A percentile compares a stretch with the other conserved stretches of the same genome.
Conservation (phyloP, 2,797 vertebrate genomes). For the Xenopus petersii region DNA sequence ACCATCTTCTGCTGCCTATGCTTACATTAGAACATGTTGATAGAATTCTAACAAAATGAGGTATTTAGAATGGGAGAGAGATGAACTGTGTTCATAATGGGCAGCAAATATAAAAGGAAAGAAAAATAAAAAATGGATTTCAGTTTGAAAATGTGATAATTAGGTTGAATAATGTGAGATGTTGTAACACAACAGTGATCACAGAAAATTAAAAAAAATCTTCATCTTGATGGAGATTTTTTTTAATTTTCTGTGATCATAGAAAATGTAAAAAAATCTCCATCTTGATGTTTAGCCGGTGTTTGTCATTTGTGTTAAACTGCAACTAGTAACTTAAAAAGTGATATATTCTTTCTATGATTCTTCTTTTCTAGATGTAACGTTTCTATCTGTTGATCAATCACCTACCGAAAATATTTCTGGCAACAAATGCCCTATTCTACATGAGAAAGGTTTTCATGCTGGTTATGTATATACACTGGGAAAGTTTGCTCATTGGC, state of each 20-base stretch:
- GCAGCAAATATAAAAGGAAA: neutral
- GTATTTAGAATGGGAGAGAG: neutral
- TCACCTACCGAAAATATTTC: no score
- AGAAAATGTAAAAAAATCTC: neutral
- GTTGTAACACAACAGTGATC: neutral
- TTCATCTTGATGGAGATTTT: neutral
- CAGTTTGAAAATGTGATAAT: conserved; percentile 1
- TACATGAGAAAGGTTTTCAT: no score
- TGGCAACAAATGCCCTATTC: no score
- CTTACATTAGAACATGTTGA: conserved; percentile 1
- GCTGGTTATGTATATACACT: no score
- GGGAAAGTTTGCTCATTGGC: no score
- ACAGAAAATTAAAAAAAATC: neutral
- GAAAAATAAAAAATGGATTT: neutral
- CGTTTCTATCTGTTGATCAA: no score
- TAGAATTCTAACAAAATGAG: neutral
- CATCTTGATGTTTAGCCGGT: neutral
- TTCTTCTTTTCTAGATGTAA: no score
- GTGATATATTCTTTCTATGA: no score
- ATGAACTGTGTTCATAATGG: neutral
- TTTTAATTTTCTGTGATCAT: no score
- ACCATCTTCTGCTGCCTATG: no score
- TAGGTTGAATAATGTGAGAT: neutral
- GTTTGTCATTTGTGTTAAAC: neutral
- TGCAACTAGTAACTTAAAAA: no score